Conservation (phyloP, 2,113 vertebrate species). For the Mormyrus lacerda region DNA sequence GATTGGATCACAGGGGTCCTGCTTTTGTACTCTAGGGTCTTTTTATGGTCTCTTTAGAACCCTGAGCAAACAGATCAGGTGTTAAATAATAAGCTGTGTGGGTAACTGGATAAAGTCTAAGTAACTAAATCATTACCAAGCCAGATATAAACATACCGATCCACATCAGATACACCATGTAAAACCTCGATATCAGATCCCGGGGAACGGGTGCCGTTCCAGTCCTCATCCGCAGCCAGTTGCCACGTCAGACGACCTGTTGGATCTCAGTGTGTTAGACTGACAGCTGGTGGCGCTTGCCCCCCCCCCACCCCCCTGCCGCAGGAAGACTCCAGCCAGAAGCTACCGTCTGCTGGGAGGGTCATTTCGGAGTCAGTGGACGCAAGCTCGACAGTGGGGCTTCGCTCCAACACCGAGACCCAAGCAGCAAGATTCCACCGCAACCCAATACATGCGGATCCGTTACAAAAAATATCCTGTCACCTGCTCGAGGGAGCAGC, state of each 20-base stretch:
- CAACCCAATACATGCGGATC: constrained; percentile 34
- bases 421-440: constrained; percentile 34
- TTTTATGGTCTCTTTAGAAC: not conserved
- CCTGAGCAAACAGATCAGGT: not conserved
- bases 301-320: constrained; percentile 16
- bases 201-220: not conserved
- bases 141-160: not conserved
- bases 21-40: not conserved
- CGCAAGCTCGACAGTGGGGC: constrained; percentile 15
- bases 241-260: constrained; percentile 24
- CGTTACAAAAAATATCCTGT: constrained; percentile 26
- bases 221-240: not conserved
- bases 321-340: constrained; percentile 13
- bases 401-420: not conserved
- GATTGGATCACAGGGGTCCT: not conserved
- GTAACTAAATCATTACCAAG: not conserved
- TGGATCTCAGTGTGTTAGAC: constrained; percentile 29
- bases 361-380: constrained; percentile 38
- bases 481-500: constrained; percentile 35
- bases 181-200: not conserved
- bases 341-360: constrained; percentile 1
- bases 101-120: not conserved
- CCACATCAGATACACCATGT: not conserved
- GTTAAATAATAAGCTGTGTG: not conserved
- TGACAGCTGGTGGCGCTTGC: constrained; percentile 21